Evolutionary conservation across 2,888 invertebrate species (phyloP), one percentile per base, ranked within the genome.

Genomic region (Cephus sareptanus): DNA sequence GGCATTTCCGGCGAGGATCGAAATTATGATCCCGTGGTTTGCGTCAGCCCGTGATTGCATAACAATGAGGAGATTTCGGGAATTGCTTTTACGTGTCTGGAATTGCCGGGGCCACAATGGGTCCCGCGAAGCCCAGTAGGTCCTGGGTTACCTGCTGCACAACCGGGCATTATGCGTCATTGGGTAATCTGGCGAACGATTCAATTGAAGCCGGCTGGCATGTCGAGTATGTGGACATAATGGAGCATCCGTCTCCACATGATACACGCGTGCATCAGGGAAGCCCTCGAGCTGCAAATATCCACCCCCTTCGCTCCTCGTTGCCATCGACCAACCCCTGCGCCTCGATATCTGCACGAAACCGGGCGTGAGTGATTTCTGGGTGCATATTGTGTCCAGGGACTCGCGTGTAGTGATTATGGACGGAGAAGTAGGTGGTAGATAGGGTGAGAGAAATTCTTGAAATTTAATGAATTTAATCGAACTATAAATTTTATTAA

Each of bases 171-270:
- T 89, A 91, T 90, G 90, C 91, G 88, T 91, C 90, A 91, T 90
- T 90, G 90, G 90, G 86, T 91, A 91, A 91, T 91, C 90, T 89
- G 88, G 88, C 87, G 88, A 90, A 89, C 89, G 90, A 91, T 91
- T 91, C 91, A 90, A 91, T 90, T 89, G 89, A 89, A 89, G 84
- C 89, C 84, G 84, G 83, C 81, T 84, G 90, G 90, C 88, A 91
- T 88, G 88, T 89, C 87, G 90, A 89, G 90, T 88, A 91, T 90
- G 89, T 88, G 87, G 87, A 89, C 89, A 90, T 91, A 90, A 91
- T 91, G 87, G 90, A 90, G 90, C 89, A 90, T 89, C 89, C 89
- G 87, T 88, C 89, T 88, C 87, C 87, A 85, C 83, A 87, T 88
- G 90, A 90, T 90, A 89, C 89, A 88, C 89, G 85, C 75, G 31